Conservation (phyloP, 2,113 vertebrate genomes). For the Cheirogaleus medius region DNA sequence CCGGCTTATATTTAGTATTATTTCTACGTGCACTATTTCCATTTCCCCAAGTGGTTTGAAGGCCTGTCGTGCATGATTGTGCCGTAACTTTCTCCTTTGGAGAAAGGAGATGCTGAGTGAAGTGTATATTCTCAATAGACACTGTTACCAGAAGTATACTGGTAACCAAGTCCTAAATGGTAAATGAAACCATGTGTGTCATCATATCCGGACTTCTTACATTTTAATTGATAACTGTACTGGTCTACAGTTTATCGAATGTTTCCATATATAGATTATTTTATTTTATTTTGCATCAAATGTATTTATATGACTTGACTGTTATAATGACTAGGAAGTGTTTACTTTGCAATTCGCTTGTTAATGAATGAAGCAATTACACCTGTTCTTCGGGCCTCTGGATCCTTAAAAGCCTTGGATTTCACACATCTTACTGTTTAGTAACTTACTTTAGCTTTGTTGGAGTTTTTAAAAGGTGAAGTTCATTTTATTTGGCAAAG, state of each 20-base stretch:
- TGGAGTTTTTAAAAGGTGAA: constrained; percentile 73
- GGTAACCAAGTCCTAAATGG: not conserved
- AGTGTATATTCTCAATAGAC: not conserved
- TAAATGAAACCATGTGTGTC: not conserved
- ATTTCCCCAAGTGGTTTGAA: not conserved
- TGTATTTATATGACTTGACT: not conserved
- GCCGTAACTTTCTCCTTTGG: not conserved
- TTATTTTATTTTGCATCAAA: not conserved
- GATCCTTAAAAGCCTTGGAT: constrained; percentile 57
- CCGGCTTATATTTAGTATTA: not conserved
- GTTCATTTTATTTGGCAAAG: constrained; percentile 73
- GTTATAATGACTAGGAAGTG: not conserved
- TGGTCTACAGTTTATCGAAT: not conserved
- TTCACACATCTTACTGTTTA: constrained; percentile 64
- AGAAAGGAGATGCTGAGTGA: not conserved
- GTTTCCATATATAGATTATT: not conserved
- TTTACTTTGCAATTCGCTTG: constrained; percentile 8
- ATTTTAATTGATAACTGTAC: not conserved
- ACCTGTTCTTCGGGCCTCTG: constrained; percentile 67
- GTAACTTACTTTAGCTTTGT: constrained; percentile 70
- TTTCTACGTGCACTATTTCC: not conserved
- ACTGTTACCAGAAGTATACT: not conserved
- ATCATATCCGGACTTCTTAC: not conserved
- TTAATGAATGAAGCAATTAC: constrained; percentile 61
- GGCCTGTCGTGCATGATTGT: not conserved